Percentiles rank a stretch among this genome's conserved stretches.
Evolutionary conservation across 1,140 invertebrate species (phyloP).

Genomic region (Calephelis virginiensis): DNA sequence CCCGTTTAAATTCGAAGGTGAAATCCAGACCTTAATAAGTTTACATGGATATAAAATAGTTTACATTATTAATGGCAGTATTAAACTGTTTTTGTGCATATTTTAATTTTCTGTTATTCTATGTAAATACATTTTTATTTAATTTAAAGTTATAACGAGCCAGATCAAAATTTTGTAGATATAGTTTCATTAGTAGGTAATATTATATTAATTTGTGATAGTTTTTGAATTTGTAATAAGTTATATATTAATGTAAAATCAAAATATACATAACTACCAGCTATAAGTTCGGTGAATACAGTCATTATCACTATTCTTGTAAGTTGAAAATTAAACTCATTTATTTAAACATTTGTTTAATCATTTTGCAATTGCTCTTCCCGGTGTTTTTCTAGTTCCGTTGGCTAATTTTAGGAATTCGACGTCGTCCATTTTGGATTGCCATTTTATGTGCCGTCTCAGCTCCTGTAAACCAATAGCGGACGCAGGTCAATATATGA

Average conservation of each 20-base stretch:
- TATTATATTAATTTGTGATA: slow-evolving; percentile 63
- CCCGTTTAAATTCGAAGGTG: too few species aligned
- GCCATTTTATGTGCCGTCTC: too few species aligned
- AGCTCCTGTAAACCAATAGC: too few species aligned
- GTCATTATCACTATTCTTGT: slow-evolving; percentile 71
- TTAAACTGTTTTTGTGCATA: neutral
- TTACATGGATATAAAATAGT: too few species aligned
- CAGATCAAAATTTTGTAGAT: slow-evolving; percentile 53
- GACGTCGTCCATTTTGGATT: too few species aligned
- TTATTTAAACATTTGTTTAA: slow-evolving; percentile 56
- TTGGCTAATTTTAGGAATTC: too few species aligned
- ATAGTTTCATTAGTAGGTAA: slow-evolving; percentile 33
- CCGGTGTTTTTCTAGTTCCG: too few species aligned
- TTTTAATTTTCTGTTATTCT: slow-evolving; percentile 4
- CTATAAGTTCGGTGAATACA: slow-evolving; percentile 74
- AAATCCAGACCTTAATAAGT: too few species aligned
- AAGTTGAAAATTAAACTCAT: slow-evolving; percentile 73
- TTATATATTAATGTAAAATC: slow-evolving; percentile 48
- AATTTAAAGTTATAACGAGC: slow-evolving; percentile 26
- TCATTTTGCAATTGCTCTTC: too few species aligned
- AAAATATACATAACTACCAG: slow-evolving; percentile 72
- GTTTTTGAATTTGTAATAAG: slow-evolving; percentile 54
- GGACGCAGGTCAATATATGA: too few species aligned
- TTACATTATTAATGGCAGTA: too few species aligned
- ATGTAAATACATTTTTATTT: slow-evolving; percentile 21